Evolutionary conservation across 2,797 vertebrate genomes (phyloP).

Genomic region (Gymnopithys bicolor): DNA sequence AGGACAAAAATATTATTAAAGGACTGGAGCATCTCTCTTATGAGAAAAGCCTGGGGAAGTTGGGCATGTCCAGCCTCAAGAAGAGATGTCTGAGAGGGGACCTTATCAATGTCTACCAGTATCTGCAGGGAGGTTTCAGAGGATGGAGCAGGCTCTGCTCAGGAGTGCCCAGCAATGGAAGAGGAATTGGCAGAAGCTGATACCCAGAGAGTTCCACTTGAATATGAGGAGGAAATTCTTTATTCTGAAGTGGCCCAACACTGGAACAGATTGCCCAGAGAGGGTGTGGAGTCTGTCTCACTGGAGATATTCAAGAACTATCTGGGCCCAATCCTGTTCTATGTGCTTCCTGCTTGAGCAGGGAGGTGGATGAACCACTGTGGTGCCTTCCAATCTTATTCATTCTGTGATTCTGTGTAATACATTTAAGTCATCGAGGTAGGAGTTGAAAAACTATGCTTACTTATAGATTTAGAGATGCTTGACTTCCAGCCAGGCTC

Average conservation of each 20-base stretch:
- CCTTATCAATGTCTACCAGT: not conserved
- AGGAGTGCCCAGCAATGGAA: not conserved
- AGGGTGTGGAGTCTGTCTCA: not conserved
- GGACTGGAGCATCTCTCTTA: not conserved
- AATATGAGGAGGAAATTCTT: not conserved
- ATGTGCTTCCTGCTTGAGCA: not conserved
- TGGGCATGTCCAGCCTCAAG: not conserved
- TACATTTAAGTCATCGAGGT: not conserved
- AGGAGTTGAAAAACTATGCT: not conserved
- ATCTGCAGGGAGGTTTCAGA: not conserved
- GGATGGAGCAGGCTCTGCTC: not conserved
- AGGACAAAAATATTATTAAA: not conserved
- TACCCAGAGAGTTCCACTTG: not conserved
- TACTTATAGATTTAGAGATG: not conserved
- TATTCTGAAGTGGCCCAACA: fast-evolving
- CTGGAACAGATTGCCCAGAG: not conserved
- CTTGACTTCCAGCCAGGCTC: not conserved
- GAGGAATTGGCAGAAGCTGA: fast-evolving
- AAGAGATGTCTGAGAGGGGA: not conserved
- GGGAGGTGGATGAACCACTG: not conserved
- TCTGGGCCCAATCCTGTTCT: not conserved
- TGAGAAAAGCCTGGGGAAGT: fast-evolving
- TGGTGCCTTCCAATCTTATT: not conserved
- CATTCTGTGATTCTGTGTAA: not conserved
- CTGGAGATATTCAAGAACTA: not conserved